Evolutionary conservation across 2,113 vertebrate genomes (phyloP), one percentile per base, ranked within the genome.

Genomic region (Ophthalmolycus amberensis): DNA sequence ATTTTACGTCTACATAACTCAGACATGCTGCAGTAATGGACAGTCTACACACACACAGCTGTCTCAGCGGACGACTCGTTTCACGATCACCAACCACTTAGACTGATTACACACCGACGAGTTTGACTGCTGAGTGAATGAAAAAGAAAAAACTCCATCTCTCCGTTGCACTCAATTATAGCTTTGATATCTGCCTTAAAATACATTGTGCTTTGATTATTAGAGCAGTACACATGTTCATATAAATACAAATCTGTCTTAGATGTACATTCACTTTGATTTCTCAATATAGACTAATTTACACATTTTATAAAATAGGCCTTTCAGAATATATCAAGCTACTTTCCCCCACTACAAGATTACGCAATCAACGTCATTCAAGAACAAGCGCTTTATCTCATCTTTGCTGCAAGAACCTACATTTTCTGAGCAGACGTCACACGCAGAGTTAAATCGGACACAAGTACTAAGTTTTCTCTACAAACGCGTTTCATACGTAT

Each of bases 181-280:
- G 72, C 71, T 83, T 83, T 87, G 66, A 89, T 69, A 69, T 79
- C 66, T 14, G 75, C 82, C 80, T 71, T 84, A 82, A 89, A 91
- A 93, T 90, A 89, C 88, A 88, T 93, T 95, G 94, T 94, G 94
- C 94, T 95, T 94, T 37, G 83, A 91, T 90, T 91, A 90, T 91
- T 90, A 91, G 90, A 92, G 85, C 54, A 46, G 78, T 77, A 92
- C 90, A 89, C 71, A 67, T 74, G 85, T 83, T 86, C 69, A 92
- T 90, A 93, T 81, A 91, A 93, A 93, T 87, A 91, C 87, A 94
- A 94, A 92, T 91, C 89, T 88, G 71, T 89, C 88, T 79, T 66
- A 91, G 85, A 94, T 86, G 81, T 94, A 93, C 92, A 94, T 92
- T 95, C 91, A 93, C 92, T 84, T 88, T 90, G 68, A 88, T 85